phyloP scores from a whole-genome alignment of 2,797 vertebrate genomes.

The Siniperca scherzeri region DNA sequence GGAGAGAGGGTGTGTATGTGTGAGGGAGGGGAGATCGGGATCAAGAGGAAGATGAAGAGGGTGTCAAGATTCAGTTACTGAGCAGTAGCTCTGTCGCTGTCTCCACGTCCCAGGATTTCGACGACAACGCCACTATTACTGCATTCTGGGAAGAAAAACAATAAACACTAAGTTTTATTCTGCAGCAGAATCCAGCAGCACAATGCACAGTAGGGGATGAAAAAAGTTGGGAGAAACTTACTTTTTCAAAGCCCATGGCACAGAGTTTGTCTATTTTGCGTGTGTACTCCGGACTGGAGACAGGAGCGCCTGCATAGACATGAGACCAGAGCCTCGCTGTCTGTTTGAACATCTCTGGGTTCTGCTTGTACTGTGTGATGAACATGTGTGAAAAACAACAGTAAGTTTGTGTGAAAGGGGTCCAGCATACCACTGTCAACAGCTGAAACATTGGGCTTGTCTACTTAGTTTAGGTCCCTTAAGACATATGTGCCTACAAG shows the following conservation, averaged over 20 bases:
- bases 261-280: constrained; percentile 99
- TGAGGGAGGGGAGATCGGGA: constrained; percentile 59
- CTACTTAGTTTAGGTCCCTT: not conserved
- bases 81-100: constrained; percentile 98
- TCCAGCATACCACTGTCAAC: not conserved
- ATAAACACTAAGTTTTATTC: not conserved
- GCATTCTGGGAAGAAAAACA: constrained; percentile 89
- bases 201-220: not conserved
- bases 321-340: constrained; percentile 98
- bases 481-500: not conserved
- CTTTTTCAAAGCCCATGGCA: constrained; percentile 99
- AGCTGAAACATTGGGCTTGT: not conserved
- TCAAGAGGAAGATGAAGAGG: constrained; percentile 58
- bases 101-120: constrained; percentile 99
- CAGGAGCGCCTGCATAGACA: constrained; percentile 95
- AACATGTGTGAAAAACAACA: constrained; percentile 42
- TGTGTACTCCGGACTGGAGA: constrained; percentile 97
- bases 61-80: constrained; percentile 92
- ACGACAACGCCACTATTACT: constrained; percentile 99
- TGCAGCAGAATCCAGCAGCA: not conserved
- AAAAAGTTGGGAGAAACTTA: constrained; percentile 79
- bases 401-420: not conserved
- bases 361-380: constrained; percentile 94
- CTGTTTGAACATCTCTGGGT: constrained; percentile 99
- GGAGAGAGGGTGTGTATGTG: constrained; percentile 71